Percentiles rank a stretch among this genome's conserved stretches.
phyloP scores from a whole-genome alignment of 2,113 vertebrate species.

The Myotis brandtii region DNA sequence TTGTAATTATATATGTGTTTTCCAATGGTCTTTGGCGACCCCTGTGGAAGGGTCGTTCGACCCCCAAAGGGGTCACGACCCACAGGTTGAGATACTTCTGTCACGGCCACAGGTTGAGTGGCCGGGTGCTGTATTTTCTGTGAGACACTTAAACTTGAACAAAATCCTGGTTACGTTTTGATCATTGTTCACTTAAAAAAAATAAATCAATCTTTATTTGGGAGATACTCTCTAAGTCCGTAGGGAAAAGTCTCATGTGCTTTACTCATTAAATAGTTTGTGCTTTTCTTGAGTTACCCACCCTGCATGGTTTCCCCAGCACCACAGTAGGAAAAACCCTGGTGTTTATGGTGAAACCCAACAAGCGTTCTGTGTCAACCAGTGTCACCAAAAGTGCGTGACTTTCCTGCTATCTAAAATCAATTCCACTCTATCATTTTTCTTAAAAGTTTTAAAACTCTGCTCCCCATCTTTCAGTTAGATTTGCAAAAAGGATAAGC shows the following conservation, averaged over 20 bases:
- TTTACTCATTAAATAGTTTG: background rate
- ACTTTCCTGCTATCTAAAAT: background rate
- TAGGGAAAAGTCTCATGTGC: background rate
- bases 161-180: background rate
- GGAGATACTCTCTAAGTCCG: background rate
- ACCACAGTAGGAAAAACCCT: background rate
- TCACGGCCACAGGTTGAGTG: background rate
- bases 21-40: too few species aligned
- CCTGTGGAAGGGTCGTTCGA: too few species aligned
- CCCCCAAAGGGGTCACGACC: too few species aligned
- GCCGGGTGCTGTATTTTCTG: background rate
- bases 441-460: background rate
- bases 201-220: background rate
- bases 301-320: background rate
- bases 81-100: background rate
- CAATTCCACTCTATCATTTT: background rate
- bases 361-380: background rate
- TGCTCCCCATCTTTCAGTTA: background rate
- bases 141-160: background rate
- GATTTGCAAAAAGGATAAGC: background rate
- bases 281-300: background rate
- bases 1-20: too few species aligned
- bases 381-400: background rate
- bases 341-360: background rate
- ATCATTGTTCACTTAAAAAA: background rate